Evolutionary conservation across 2,888 invertebrate species (phyloP), one percentile per base, ranked within the genome.

Genomic region (Zonitis immaculata): DNA sequence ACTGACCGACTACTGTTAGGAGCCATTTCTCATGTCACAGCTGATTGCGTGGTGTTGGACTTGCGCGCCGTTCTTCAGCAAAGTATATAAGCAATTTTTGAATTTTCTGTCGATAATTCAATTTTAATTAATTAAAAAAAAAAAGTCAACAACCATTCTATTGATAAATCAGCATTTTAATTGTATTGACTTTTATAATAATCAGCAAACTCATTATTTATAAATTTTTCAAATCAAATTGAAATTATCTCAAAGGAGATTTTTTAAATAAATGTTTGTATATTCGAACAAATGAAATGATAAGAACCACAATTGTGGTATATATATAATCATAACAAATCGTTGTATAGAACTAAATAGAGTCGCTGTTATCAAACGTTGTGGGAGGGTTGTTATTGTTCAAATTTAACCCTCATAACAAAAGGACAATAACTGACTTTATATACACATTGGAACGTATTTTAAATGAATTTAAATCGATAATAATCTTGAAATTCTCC

Each of bases 1-100:
- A 69, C 66, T 69, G 68, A 69, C 69, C 69, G 66, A 69, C 60
- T 70, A 66, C 66, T 66, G 65, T 64, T 62, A 27, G 26, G 49
- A 67, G 70, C 69, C 69, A 70, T 70, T 66, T 67, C 67, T 62
- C 61, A 52, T 62, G 60, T 56, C 56, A 62, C 66, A 66, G 66
- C 67, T 67, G 68, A 65, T 64, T 67, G 66, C 65, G 56, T 56
- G 16, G 35, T 35, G 52, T 49, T 49, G 49, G 49, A 27, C 56
- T 35, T 56, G 56, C 56, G 56, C 52, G 12, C 6, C 16, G 3
- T n/a, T n/a, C n/a, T n/a, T n/a, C n/a, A n/a, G n/a, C n/a, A n/a
- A n/a, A n/a, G n/a, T n/a, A n/a, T n/a, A n/a, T n/a, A n/a, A n/a
- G n/a, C n/a, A n/a, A n/a, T n/a, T n/a, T n/a, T n/a, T n/a, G n/a